A percentile compares a stretch with the other conserved stretches of the same genome.
These are phyloP conservation scores for Stenoptilia bipunctidactyla DNA, from an alignment of 2,888 invertebrate species.

Conservation along the genomic window DNA sequence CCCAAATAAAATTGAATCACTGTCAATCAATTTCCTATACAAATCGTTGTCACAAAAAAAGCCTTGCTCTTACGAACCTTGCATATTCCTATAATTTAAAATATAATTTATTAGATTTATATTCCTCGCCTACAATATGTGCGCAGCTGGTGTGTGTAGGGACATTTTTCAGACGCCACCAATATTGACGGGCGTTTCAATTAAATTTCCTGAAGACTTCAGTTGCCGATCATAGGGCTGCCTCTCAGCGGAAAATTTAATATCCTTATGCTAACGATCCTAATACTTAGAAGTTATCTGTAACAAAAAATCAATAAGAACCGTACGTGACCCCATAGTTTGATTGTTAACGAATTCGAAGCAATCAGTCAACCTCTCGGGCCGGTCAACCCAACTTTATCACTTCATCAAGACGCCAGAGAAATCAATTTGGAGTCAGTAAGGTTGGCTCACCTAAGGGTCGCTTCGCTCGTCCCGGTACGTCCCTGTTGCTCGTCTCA, in stretches of 20 bases:
- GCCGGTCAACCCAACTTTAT: conserved; percentile 28
- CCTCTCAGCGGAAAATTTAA: not conserved
- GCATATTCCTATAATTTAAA: too few species aligned
- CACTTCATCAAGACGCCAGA: conserved; percentile 57
- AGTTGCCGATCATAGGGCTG: conserved; percentile 26
- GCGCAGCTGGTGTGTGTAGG: conserved; percentile 2
- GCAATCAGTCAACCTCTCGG: not conserved
- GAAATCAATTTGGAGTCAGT: conserved; percentile 59
- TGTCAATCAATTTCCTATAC: too few species aligned
- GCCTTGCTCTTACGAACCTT: too few species aligned
- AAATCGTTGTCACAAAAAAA: too few species aligned
- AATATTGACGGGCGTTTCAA: conserved; percentile 31
- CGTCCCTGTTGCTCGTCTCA: conserved; percentile 60
- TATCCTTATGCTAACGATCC: conserved; percentile 2
- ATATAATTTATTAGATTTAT: too few species aligned
- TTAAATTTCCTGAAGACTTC: conserved; percentile 35
- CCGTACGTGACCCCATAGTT: not conserved
- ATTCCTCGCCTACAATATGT: not conserved
- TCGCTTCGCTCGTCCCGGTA: conserved; percentile 55
- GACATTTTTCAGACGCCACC: conserved; percentile 6
- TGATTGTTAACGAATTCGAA: not conserved
- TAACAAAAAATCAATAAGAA: conserved; percentile 1
- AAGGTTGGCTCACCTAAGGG: conserved; percentile 60
- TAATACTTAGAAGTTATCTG: conserved; percentile 13
- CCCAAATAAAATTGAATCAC: not conserved